Evolutionary conservation across 2,113 vertebrate species (phyloP).

Genomic region (Globicephala melas): DNA sequence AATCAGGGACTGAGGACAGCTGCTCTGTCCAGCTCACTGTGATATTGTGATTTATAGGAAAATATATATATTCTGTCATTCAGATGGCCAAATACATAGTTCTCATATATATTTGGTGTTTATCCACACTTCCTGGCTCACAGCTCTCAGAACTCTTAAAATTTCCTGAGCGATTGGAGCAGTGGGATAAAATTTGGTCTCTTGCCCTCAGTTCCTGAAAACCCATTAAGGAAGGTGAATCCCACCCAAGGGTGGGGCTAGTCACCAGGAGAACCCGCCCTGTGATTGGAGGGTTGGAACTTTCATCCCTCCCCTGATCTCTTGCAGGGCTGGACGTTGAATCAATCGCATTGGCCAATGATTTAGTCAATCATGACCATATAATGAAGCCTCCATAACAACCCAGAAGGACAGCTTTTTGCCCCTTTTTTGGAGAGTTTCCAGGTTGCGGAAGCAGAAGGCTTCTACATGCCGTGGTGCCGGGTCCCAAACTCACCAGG

Average conservation of each 20-base stretch:
- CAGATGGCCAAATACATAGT: too few relatives aligned
- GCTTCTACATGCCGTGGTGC: neutral
- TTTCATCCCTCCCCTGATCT: neutral
- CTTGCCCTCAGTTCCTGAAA: neutral
- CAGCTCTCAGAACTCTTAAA: neutral
- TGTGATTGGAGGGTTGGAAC: neutral
- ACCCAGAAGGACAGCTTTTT: neutral
- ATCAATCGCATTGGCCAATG: neutral
- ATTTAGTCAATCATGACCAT: neutral
- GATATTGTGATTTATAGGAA: neutral
- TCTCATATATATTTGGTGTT: neutral
- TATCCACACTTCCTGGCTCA: neutral
- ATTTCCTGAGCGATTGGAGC: neutral
- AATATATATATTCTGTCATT: neutral
- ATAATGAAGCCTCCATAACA: neutral
- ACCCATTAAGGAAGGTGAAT: neutral
- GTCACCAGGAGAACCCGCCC: neutral
- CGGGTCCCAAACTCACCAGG: neutral
- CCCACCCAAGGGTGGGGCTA: neutral
- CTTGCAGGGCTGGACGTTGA: neutral
- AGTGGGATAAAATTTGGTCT: neutral
- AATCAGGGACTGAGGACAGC: neutral
- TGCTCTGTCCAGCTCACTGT: rapidly evolving
- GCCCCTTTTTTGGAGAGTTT: neutral
- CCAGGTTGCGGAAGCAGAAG: neutral